Evolutionary conservation across 2,113 vertebrate species (phyloP), one percentile per base, ranked within the genome.

Genomic region (Zosterops hypoxanthus): DNA sequence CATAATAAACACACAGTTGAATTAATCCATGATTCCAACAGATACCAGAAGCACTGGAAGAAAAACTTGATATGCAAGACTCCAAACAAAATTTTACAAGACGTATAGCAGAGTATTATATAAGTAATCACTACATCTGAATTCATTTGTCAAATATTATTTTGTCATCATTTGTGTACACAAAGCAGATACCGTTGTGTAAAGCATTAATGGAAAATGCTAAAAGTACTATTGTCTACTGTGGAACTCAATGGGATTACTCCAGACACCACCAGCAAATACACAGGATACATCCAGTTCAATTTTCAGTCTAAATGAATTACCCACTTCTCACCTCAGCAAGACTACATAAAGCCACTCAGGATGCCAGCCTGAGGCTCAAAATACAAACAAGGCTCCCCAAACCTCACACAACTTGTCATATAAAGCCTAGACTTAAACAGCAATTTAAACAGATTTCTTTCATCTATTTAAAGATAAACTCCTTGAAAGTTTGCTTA

Each of bases 141-240:
- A 34, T 33, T 86, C 6, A 66, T 42, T 66, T 77, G 59, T 70
- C 46, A 87, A 77, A 64, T n/a, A 80, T 39, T 55, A 24, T 49
- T 85, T 82, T 49, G 66, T 50, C 36, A 52, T 36, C 0, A 1
- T 78, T 64, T 47, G 12, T 11, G 31, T 66, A 83, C 47, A 49
- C 26, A 77, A 52, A 7, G 25, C 20, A 66, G 56, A 56, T 9
- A 78, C 5, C 0, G 0, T 4, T 52, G 33, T 15, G 24, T 28
- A 78, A 73, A 78, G 73, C 18, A 53, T 28, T n/a, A 82, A 21
- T 9, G 34, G 59, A 82, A 78, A 14, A 81, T 24, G 57, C 44
- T 41, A 53, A 76, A 97, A 29, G 29, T 2, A 11, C 29, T 57
- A 5, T 14, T 29, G 9, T 24, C 49, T 36, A 16, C 57, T 18